Evolutionary conservation across 2,113 vertebrate species (phyloP), one percentile per base, ranked within the genome.

Genomic region (Trogon surrucura): DNA sequence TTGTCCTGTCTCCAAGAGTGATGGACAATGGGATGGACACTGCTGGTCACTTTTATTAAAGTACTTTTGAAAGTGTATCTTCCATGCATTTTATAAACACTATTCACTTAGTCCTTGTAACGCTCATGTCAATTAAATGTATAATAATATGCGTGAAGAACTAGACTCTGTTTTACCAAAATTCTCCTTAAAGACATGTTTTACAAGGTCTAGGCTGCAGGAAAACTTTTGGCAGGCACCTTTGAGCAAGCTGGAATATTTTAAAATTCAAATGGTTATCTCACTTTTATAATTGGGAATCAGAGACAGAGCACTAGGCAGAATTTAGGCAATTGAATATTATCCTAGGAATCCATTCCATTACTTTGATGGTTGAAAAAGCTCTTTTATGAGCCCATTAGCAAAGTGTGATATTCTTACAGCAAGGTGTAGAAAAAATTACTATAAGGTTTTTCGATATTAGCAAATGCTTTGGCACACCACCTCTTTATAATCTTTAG

Each of bases 361-460:
- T 57, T 91, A 50, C 82, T 96, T 86, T 93, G 67, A 93, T 93
- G 21, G 80, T 94, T 86, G 51, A 11, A 81, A 91, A 88, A 90
- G 48, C 13, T 88, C 38, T 85, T 94, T 93, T 78, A 92, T 79
- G 41, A 92, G 7, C 23, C 26, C 5, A 14, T 91, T 91, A 93
- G 38, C 13, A 53, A 95, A 81, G 60, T 77, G 83, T 48, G 36
- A 89, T 92, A 86, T 70, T 92, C 72, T 74, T 71, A 81, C 30
- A 79, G 25, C 25, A 88, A 82, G 44, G 47, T 77, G 53, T 45
- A 86, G 38, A 93, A 79, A 60, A 90, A 71, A 93, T 65, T 29
- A 3, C 34, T 30, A 22, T n/a, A 27, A 86, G 8, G 4, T 8
- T 93, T 88, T 84, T 90, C 50, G 48, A 27, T 54, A 20, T 48